phyloP scores from a whole-genome alignment of 2,113 vertebrate species.

The Sceloporus undulatus region DNA sequence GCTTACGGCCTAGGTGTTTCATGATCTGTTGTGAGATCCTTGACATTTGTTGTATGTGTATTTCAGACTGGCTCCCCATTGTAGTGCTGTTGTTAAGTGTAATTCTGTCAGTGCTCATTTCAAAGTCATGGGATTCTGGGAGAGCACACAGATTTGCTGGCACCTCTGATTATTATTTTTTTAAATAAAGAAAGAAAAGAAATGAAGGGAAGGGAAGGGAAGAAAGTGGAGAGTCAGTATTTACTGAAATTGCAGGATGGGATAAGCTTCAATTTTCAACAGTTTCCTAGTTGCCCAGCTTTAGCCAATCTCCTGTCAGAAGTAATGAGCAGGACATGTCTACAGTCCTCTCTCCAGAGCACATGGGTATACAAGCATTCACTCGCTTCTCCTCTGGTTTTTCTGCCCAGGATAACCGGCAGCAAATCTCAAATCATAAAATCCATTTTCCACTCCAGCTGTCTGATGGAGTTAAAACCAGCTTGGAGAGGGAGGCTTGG shows the following conservation, averaged over 20 bases:
- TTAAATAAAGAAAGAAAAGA: too few species aligned
- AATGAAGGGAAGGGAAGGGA: background rate
- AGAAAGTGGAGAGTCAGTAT: background rate
- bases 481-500: background rate
- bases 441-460: background rate
- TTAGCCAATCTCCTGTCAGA: conserved; percentile 10
- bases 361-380: background rate
- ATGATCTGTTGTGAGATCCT: too few species aligned
- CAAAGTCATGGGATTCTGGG: conserved; percentile 29
- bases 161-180: background rate
- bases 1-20: too few species aligned
- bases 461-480: conserved; percentile 27
- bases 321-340: background rate
- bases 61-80: conserved; percentile 23
- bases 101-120: conserved; percentile 25
- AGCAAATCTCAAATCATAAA: conserved; percentile 25
- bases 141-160: conserved; percentile 30
- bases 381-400: background rate
- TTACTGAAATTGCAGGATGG: background rate
- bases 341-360: background rate
- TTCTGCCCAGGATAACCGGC: conserved; percentile 13
- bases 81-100: conserved; percentile 19
- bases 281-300: conserved; percentile 32
- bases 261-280: conserved; percentile 34
- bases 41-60: background rate